Conservation (phyloP, 2,797 vertebrate genomes). For the Notamacropus eugenii region DNA sequence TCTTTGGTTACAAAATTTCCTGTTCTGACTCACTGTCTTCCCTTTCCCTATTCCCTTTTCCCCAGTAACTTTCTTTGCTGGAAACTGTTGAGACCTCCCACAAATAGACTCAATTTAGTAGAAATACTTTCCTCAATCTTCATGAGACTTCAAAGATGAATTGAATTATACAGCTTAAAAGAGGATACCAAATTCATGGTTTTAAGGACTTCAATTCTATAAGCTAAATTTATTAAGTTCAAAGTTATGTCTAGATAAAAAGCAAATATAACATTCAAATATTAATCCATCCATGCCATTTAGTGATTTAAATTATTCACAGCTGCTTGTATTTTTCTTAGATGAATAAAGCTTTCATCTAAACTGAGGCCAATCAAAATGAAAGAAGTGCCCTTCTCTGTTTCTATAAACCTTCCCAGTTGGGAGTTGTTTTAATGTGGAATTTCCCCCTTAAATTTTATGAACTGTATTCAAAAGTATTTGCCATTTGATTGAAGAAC, state of each 20-base stretch:
- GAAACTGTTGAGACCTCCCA: not conserved
- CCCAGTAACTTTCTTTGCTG: conserved; percentile 22
- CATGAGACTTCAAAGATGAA: conserved; percentile 63
- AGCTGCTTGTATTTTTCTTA: conserved; percentile 64
- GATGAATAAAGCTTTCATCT: conserved; percentile 65
- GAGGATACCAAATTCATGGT: conserved; percentile 64
- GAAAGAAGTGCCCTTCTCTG: conserved; percentile 58
- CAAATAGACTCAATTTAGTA: conserved; percentile 24
- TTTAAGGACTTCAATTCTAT: conserved; percentile 74
- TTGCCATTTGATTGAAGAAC: conserved; percentile 46
- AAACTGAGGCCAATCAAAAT: conserved; percentile 65
- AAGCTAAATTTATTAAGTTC: conserved; percentile 83
- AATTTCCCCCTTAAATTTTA: conserved; percentile 71
- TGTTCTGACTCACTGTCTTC: not conserved
- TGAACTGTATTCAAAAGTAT: conserved; percentile 60
- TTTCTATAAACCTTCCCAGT: conserved; percentile 66
- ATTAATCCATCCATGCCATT: conserved; percentile 80
- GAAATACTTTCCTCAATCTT: conserved; percentile 54
- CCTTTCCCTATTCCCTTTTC: not conserved
- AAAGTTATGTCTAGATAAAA: conserved; percentile 81
- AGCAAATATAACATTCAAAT: conserved; percentile 79
- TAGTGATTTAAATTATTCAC: conserved; percentile 82
- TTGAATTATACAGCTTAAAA: conserved; percentile 64
- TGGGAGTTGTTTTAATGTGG: conserved; percentile 64
- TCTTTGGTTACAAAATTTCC: conserved; percentile 5